phyloP scores from a whole-genome alignment of 2,888 invertebrate genomes.

The Shargacucullia verbasci region DNA sequence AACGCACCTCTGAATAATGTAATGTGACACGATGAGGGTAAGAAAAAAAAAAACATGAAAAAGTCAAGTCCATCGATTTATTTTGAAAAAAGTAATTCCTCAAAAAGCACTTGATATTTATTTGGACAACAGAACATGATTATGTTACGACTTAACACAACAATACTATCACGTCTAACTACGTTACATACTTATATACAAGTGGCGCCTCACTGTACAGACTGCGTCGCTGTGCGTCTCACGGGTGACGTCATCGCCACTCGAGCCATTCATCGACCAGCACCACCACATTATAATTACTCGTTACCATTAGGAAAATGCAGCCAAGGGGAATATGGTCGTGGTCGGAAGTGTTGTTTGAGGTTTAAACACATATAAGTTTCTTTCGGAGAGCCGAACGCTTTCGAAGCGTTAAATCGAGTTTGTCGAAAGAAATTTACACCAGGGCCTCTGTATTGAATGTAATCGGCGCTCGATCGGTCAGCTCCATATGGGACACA shows the following conservation, averaged over 20 bases:
- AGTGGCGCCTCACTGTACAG: slow-evolving; percentile 20
- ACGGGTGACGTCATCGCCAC: not conserved
- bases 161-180: slow-evolving; percentile 47
- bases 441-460: no score
- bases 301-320: no score
- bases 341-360: no score
- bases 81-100: slow-evolving; percentile 72
- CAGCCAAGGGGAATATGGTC: no score
- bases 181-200: slow-evolving; percentile 55
- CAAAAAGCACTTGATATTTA: slow-evolving; percentile 72
- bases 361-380: no score
- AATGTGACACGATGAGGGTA: no score
- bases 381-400: no score
- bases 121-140: slow-evolving; percentile 68
- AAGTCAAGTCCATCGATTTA: slow-evolving; percentile 76
- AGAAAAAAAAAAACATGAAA: slow-evolving; percentile 49
- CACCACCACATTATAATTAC: no score
- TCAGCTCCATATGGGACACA: slow-evolving; percentile 2
- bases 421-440: no score
- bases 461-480: not conserved
- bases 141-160: slow-evolving; percentile 63
- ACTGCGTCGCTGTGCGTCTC: slow-evolving; percentile 8
- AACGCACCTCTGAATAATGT: no score
- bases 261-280: not conserved
- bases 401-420: no score